phyloP scores from a whole-genome alignment of 2,113 vertebrate species.

The Nymphicus hollandicus region DNA sequence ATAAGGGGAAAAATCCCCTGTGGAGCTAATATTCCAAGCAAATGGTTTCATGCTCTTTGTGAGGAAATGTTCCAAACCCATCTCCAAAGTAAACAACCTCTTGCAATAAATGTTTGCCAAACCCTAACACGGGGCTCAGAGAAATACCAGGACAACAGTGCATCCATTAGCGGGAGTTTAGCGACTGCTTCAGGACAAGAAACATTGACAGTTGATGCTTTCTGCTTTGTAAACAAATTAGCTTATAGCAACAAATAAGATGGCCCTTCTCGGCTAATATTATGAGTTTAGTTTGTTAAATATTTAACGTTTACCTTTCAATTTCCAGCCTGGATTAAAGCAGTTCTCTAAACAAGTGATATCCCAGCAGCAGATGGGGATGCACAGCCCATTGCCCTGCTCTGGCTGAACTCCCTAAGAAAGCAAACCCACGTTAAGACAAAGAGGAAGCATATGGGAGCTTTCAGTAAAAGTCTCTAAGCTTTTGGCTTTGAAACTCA shows the following conservation, averaged over 20 bases:
- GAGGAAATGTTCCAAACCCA: background rate
- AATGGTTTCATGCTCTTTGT: background rate
- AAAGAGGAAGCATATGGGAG: background rate
- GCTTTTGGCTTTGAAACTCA: background rate
- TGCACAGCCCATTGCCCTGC: background rate
- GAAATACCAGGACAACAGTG: background rate
- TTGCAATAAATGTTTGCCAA: constrained; percentile 35
- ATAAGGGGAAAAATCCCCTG: background rate
- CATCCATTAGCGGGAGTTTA: constrained; percentile 37
- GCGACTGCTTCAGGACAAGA: background rate
- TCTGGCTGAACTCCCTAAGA: background rate
- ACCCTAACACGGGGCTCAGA: background rate
- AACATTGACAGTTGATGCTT: background rate
- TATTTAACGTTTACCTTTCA: constrained; percentile 39
- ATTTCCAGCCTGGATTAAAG: constrained; percentile 35
- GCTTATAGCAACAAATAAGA: background rate
- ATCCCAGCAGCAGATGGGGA: constrained; percentile 30
- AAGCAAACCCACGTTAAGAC: background rate
- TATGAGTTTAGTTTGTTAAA: constrained; percentile 16
- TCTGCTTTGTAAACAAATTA: constrained; percentile 42
- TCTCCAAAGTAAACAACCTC: constrained; percentile 17
- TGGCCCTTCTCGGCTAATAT: background rate
- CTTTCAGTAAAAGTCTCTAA: background rate
- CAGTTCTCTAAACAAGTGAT: constrained; percentile 7
- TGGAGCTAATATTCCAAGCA: background rate